Conservation (phyloP, 64 coral and sea anemone species). For the Stylophora pistillata region DNA sequence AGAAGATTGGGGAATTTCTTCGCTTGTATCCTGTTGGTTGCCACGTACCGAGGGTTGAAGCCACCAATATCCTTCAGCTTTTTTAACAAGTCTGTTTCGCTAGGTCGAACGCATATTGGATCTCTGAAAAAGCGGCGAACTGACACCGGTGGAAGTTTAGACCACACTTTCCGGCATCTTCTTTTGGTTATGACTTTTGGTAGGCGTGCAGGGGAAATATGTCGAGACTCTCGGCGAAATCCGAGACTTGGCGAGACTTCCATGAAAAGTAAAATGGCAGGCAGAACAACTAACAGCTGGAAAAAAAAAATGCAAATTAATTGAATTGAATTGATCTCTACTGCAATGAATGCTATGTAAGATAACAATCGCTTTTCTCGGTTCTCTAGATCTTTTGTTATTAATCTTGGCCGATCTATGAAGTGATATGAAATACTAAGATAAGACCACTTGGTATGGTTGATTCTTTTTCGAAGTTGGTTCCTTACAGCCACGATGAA, state of each 20-base stretch:
- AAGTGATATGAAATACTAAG: too few species aligned
- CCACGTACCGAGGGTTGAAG: slow-evolving; percentile 45
- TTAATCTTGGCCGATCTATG: too few species aligned
- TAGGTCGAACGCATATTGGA: slow-evolving; percentile 17
- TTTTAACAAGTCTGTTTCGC: background rate
- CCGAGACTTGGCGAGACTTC: background rate
- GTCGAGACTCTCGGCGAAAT: background rate
- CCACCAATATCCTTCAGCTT: slow-evolving; percentile 40
- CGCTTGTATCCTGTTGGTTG: slow-evolving; percentile 20
- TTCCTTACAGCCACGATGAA: too few species aligned
- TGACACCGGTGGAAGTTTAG: background rate
- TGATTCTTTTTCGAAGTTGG: too few species aligned
- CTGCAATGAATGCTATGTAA: background rate
- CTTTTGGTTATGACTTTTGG: background rate
- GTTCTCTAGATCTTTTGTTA: too few species aligned
- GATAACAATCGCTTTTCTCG: too few species aligned
- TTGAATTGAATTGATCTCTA: background rate
- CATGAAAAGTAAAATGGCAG: background rate
- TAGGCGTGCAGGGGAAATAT: background rate
- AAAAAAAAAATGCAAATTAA: background rate
- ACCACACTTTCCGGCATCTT: background rate
- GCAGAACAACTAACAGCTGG: background rate
- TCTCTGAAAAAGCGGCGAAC: background rate
- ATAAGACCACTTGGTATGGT: too few species aligned
- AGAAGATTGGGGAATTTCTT: slow-evolving; percentile 20